Evolutionary conservation across 2,113 vertebrate species (phyloP).

Genomic region (Psophia crepitans): DNA sequence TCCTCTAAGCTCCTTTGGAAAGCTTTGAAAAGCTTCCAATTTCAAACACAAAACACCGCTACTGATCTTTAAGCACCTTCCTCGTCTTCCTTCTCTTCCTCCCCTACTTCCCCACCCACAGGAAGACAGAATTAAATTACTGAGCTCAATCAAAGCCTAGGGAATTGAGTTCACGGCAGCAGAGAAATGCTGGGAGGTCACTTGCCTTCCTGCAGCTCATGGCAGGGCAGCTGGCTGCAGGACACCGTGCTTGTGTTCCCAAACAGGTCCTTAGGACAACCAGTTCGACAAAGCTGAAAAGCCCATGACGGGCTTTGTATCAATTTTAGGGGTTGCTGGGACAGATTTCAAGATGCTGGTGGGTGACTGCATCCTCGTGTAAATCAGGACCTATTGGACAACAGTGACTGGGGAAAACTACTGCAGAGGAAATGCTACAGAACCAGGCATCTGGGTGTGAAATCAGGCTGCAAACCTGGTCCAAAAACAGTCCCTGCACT

Average conservation of each 20-base stretch:
- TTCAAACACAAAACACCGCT: neutral
- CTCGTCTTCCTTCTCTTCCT: neutral
- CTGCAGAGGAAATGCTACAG: neutral
- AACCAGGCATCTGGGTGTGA: neutral
- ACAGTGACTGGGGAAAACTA: neutral
- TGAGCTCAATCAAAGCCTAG: neutral
- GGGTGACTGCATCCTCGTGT: neutral
- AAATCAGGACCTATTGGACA: neutral
- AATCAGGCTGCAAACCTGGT: neutral
- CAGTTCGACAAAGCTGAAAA: neutral
- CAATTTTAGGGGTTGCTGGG: neutral
- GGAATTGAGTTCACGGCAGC: neutral
- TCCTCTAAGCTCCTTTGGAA: slow-evolving; percentile 36
- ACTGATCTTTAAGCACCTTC: neutral
- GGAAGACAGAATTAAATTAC: neutral
- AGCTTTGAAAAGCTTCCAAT: slow-evolving; percentile 32
- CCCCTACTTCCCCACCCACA: neutral
- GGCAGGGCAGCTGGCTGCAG: neutral
- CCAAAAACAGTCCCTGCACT: neutral
- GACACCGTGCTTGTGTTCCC: neutral
- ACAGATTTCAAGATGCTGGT: neutral
- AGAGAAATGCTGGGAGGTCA: neutral
- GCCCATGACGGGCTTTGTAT: neutral
- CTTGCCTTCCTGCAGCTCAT: neutral
- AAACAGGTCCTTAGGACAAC: neutral